Conservation (phyloP, 35 echinoderm and acorn worm species). For the Lytechinus variegatus region DNA sequence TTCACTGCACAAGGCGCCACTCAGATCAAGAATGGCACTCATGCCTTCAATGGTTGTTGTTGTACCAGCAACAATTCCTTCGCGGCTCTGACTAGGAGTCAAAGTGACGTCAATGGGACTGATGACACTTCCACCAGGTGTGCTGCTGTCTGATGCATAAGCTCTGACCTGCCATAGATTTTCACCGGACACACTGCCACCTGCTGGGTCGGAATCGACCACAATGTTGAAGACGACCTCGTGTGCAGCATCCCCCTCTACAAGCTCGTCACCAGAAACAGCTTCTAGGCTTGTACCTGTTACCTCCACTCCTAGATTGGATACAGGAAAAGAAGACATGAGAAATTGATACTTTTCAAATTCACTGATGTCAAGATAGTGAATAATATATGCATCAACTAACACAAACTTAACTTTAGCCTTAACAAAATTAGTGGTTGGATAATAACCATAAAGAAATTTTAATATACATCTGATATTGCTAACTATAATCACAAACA, state of each 20-base stretch:
- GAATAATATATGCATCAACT: too few relatives aligned
- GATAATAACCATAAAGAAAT: too few relatives aligned
- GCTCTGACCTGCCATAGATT: not conserved
- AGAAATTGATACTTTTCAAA: too few relatives aligned
- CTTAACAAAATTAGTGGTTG: too few relatives aligned
- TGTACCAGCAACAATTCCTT: not conserved
- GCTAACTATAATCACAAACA: too few relatives aligned
- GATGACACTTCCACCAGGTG: not conserved
- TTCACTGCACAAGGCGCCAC: not conserved
- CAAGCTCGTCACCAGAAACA: not conserved
- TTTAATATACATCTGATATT: too few relatives aligned
- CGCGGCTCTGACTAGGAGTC: not conserved
- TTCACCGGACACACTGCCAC: not conserved
- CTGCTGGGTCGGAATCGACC: not conserved
- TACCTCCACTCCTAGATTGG: slow-evolving; percentile 20
- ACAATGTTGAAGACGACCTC: not conserved
- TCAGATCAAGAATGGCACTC: not conserved
- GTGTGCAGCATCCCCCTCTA: not conserved
- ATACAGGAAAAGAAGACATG: not conserved
- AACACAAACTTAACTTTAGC: too few relatives aligned
- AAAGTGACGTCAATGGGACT: not conserved
- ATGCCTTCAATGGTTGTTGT: not conserved
- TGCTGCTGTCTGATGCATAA: not conserved
- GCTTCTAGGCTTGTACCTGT: not conserved
- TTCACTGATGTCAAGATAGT: too few relatives aligned